A percentile compares a stretch with the other conserved stretches of the same genome.
Conservation (phyloP, 2,888 invertebrate species). For the Mimas tiliae region DNA sequence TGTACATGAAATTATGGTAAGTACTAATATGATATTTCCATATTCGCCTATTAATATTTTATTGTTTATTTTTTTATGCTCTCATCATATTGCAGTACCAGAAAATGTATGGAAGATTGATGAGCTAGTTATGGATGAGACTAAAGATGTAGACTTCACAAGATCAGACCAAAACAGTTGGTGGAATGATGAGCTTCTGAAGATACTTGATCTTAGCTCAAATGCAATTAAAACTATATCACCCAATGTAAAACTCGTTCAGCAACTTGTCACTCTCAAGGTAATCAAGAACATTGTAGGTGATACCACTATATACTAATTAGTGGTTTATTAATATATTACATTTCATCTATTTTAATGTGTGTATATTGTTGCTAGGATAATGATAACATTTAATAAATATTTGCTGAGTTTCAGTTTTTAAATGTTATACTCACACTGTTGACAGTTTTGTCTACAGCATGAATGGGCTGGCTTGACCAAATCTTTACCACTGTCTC, state of each 20-base stretch:
- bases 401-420: too few species aligned
- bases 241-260: conserved; percentile 86
- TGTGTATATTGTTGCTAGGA: too few species aligned
- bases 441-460: too few species aligned
- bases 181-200: conserved; percentile 93
- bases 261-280: conserved; percentile 88
- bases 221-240: conserved; percentile 88
- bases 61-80: conserved; percentile 7
- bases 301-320: not conserved
- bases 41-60: too few species aligned
- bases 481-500: too few species aligned
- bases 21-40: too few species aligned
- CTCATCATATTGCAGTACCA: conserved; percentile 83
- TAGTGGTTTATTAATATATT: not conserved
- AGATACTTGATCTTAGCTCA: conserved; percentile 90
- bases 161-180: conserved; percentile 86
- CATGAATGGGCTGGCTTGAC: too few species aligned
- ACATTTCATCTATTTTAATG: too few species aligned
- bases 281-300: conserved; percentile 69
- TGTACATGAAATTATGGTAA: too few species aligned
- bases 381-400: too few species aligned
- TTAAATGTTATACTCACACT: too few species aligned
- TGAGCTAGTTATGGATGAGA: conserved; percentile 85
- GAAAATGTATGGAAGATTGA: conserved; percentile 90
- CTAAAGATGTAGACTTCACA: conserved; percentile 86